phyloP scores from a whole-genome alignment of 2,113 vertebrate genomes.

The Eulemur rufifrons region DNA sequence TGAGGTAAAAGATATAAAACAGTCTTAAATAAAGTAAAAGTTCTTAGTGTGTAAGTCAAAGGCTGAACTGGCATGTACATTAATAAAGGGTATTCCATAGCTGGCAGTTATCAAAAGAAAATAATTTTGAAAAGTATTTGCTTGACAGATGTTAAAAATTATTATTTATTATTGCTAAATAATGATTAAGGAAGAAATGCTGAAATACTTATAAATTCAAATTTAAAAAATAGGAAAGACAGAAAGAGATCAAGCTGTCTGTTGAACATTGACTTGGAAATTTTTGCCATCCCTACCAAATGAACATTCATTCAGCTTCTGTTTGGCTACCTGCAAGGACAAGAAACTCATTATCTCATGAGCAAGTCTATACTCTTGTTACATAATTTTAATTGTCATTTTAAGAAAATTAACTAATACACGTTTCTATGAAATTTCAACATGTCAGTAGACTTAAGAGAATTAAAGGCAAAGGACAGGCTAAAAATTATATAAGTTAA shows the following conservation, averaged over 20 bases:
- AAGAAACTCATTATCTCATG: not conserved
- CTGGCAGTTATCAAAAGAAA: not conserved
- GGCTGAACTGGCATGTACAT: not conserved
- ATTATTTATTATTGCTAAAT: not conserved
- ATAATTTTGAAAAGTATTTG: not conserved
- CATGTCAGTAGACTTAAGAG: not conserved
- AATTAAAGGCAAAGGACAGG: not conserved
- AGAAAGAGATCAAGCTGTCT: not conserved
- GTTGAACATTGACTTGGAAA: not conserved
- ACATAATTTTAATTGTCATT: not conserved
- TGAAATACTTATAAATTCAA: not conserved
- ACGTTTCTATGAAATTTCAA: not conserved
- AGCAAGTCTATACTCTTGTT: not conserved
- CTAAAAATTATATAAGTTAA: not conserved
- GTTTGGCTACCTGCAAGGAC: not conserved
- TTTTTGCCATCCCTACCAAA: not conserved
- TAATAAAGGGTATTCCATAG: not conserved
- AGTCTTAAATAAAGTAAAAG: not conserved
- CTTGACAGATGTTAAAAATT: not conserved
- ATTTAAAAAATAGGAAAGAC: not conserved
- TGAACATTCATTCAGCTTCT: not conserved
- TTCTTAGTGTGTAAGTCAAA: not conserved
- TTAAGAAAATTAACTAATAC: not conserved
- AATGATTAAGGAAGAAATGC: not conserved
- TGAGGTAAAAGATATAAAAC: not conserved